Evolutionary conservation across 2,888 invertebrate genomes (phyloP), one percentile per base, ranked within the genome.

Genomic region (Agonopterix alstromeriana): DNA sequence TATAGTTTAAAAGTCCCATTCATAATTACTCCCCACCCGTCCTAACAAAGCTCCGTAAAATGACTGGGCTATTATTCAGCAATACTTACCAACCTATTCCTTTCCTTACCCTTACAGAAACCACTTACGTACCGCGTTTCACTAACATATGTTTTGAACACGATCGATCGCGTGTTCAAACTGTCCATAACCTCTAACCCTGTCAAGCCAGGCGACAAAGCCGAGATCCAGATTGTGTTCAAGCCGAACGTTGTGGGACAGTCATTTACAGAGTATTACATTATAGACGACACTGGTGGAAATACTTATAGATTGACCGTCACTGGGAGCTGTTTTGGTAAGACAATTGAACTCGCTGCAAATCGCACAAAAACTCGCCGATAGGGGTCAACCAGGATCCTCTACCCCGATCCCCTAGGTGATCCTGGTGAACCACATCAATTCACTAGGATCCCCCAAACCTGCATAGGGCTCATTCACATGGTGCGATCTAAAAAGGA

Each of bases 181-280:
- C 46, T 85, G 41, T 70, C 68, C 1, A 60, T 84, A 2, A 67
- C 77, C 1, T 72, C 77, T 1, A 67, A 59, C 1, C 65, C 69
- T 2, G 71, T 86, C 5, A 61, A 71, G 12, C 72, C 84, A 0
- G 63, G 67, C 7, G 70, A 78, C 2, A 61, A 51, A 40, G 79
- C 71, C 0, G 68, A 68, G 54, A 63, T 86, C 1, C 70, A 53
- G 48, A 65, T 86, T 40, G 42, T 65, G 3, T 89, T 84, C 55
- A 76, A 59, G 45, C 86, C 89, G 0, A 75, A 72, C 44, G 65
- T 78, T 10, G 63, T 78, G 0, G 77, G 73, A 0, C 83, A 84
- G 55, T 75, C 80, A 1, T 87, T 77, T 56, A 86, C 86, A 0
- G 86, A 89, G 42, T 86, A 88, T 61, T 88, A 71, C 42, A 56